Evolutionary conservation across 1,140 invertebrate species (phyloP).

Genomic region (Ostrea edulis): DNA sequence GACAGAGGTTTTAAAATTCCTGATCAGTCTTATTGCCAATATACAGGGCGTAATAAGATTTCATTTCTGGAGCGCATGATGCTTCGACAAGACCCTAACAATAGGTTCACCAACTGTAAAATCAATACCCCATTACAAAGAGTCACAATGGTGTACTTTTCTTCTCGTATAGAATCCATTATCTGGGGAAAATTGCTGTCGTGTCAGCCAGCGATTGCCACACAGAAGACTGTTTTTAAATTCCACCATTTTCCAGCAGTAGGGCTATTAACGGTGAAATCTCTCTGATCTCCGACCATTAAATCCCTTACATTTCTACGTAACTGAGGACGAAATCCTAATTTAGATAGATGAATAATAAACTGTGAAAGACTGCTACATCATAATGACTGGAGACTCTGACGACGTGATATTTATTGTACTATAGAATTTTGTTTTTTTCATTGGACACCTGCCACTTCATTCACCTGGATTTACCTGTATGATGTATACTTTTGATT

Average conservation of each 20-base stretch:
- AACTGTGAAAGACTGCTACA: not conserved
- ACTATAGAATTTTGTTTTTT: too few species aligned
- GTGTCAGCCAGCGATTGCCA: constrained; percentile 13
- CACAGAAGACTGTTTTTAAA: not conserved
- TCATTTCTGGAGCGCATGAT: not conserved
- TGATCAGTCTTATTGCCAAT: not conserved
- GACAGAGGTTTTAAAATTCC: not conserved
- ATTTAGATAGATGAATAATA: not conserved
- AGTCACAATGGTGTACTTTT: not conserved
- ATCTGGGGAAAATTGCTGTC: not conserved
- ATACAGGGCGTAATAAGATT: not conserved
- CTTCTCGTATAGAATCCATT: constrained; percentile 13
- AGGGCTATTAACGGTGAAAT: not conserved
- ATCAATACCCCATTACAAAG: not conserved
- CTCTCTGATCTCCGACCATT: not conserved
- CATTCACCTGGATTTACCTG: too few species aligned
- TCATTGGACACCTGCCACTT: too few species aligned
- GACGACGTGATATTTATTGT: too few species aligned
- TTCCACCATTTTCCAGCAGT: not conserved
- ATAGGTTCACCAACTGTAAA: not conserved
- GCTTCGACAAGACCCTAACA: not conserved
- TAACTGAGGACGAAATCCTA: constrained; percentile 8
- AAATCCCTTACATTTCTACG: not conserved
- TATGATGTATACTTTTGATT: too few species aligned
- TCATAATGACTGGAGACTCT: not conserved